These are phyloP conservation scores for Drosophila crucigera DNA, from an alignment of 2,888 invertebrate genomes.

Conservation along the genomic window DNA sequence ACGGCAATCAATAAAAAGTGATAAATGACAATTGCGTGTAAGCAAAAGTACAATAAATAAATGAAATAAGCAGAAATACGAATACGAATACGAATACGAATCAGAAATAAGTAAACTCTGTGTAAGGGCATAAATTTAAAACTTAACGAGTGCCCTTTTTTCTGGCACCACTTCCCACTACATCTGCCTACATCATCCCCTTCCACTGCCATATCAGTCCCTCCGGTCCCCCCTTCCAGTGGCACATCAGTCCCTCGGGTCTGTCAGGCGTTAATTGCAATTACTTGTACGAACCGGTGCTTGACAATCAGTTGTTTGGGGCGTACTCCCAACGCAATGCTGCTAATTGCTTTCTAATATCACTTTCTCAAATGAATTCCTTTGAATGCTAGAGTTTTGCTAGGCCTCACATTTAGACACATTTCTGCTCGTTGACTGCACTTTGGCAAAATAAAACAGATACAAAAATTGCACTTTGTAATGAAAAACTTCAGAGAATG, in stretches of 20 bases:
- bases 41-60: conserved; percentile 40
- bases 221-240: background rate
- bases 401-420: conserved; percentile 15
- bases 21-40: conserved; percentile 80
- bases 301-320: background rate
- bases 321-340: conserved; percentile 9
- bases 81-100: conserved; percentile 25
- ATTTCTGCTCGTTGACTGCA: conserved; percentile 33
- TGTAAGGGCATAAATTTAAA: conserved; percentile 69
- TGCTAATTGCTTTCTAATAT: conserved; percentile 75
- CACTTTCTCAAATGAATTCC: conserved; percentile 71
- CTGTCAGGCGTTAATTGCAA: conserved; percentile 56
- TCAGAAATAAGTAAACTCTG: conserved; percentile 63
- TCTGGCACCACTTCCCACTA: background rate
- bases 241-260: background rate
- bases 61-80: conserved; percentile 19
- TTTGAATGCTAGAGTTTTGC: conserved; percentile 54
- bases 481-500: background rate
- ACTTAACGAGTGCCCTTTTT: conserved; percentile 58
- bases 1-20: conserved; percentile 79
- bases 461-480: background rate
- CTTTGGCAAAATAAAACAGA: conserved; percentile 27
- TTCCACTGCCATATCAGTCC: background rate
- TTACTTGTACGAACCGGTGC: conserved; percentile 40
- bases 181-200: background rate